Conservation (phyloP, 1,140 invertebrate species). For the Ceratina japonica region DNA sequence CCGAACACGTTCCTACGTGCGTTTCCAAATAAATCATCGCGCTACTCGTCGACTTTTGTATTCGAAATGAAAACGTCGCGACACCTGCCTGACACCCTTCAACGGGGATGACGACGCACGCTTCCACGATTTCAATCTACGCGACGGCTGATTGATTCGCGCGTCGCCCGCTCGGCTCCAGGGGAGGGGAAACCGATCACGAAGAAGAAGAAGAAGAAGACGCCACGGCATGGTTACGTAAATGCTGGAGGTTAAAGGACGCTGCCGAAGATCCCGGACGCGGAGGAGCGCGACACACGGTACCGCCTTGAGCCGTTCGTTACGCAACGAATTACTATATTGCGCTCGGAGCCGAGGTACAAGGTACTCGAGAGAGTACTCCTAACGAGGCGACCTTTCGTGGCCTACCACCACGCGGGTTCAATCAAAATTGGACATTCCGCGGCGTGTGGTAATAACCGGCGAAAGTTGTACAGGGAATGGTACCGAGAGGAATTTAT, state of each 20-base stretch:
- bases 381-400: slow-evolving; percentile 51
- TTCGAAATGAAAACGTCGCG: not conserved
- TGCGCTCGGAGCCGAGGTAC: slow-evolving; percentile 8
- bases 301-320: slow-evolving; percentile 24
- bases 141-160: slow-evolving; percentile 33
- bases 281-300: slow-evolving; percentile 32
- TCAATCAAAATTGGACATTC: slow-evolving; percentile 35
- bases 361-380: not conserved
- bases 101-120: not conserved
- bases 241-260: slow-evolving; percentile 48
- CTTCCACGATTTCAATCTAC: slow-evolving; percentile 37
- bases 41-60: not conserved
- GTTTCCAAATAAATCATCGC: not conserved
- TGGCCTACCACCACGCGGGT: not conserved
- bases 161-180: not conserved
- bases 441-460: not conserved
- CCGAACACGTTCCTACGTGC: no score
- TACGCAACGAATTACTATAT: slow-evolving; percentile 51
- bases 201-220: not conserved
- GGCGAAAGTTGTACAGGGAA: not conserved
- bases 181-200: slow-evolving; percentile 8
- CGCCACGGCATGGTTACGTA: slow-evolving; percentile 33
- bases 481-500: not conserved
- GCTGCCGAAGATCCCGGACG: slow-evolving; percentile 46
- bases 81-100: not conserved